Evolutionary conservation across 2,888 invertebrate genomes (phyloP), one percentile per base, ranked within the genome.

Genomic region (Drepana falcataria): DNA sequence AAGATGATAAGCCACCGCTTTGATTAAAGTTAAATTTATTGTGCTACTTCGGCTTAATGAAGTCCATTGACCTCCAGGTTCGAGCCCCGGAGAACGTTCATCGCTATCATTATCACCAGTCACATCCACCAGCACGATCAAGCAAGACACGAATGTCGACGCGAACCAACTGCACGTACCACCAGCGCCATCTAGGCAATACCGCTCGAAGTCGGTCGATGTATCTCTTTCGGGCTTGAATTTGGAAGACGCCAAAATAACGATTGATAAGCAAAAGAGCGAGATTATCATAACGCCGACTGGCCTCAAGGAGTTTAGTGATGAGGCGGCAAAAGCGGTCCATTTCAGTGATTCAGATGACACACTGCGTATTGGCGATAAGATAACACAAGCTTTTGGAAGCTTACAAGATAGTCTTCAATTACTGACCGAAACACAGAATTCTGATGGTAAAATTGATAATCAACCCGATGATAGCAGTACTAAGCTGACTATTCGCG

Each of bases 161-260:
- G 55, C 78, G 2, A 86, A 87, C 65, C 90, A 89, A 67, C 73
- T 90, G 0, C 77, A 80, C 59, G 75, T 87, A 9, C 90, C 90
- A 9, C 56, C 75, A 55, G 74, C 81, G 33, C 85, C 85, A 55
- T 79, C 83, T 44, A 83, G 91, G 57, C 92, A 92, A 61, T 83
- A 80, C 60, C 77, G 93, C 47, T 93, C 93, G 0, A 92, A 91
- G 75, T 93, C 93, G 0, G 91, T 93, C 2, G 93, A 93, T 59
- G 89, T 92, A 1, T 85, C 91, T 1, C 78, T 91, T 2, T 71
- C 83, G 2, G 82, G 82, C 1, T 62, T 90, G 3, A 77, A 73
- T 47, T 63, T 89, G 3, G 86, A 88, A 4, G 89, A 88, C 33
- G 84, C 89, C 34, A 83, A 81, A 75, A 82, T 90, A 34, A 88